A percentile compares a stretch with the other conserved stretches of the same genome.
Evolutionary conservation across 2,797 vertebrate species (phyloP).

Genomic region (Odontamblyopus rebecca): DNA sequence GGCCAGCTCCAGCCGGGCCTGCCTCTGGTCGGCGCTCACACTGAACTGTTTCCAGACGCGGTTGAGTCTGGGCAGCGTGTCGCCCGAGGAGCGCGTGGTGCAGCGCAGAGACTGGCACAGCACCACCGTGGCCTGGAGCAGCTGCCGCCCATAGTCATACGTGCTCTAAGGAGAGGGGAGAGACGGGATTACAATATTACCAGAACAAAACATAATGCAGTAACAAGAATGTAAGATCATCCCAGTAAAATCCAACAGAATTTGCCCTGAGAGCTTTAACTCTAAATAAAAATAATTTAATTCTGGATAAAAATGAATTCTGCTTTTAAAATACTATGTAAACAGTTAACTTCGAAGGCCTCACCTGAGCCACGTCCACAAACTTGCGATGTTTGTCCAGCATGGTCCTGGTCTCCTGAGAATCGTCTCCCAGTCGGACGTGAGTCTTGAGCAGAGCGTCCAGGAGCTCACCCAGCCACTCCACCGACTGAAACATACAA

Average conservation of each 20-base stretch:
- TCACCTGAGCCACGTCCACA: slow-evolving; percentile 97
- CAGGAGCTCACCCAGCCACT: slow-evolving; percentile 94
- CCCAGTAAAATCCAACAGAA: too few relatives aligned
- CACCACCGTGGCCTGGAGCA: slow-evolving; percentile 96
- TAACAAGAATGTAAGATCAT: too few relatives aligned
- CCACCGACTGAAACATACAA: slow-evolving; percentile 82
- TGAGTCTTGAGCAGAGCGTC: slow-evolving; percentile 97
- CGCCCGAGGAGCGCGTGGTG: slow-evolving; percentile 92
- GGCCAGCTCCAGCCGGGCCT: slow-evolving; percentile 89
- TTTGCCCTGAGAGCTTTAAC: too few relatives aligned
- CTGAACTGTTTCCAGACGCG: slow-evolving; percentile 98
- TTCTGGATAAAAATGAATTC: too few relatives aligned
- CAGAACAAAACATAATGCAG: too few relatives aligned
- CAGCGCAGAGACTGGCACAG: slow-evolving; percentile 96
- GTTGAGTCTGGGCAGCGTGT: slow-evolving; percentile 94
- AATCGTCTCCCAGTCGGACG: slow-evolving; percentile 88
- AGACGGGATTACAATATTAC: not conserved
- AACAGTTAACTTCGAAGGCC: not conserved
- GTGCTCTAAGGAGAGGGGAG: slow-evolving; percentile 82
- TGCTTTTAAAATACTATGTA: too few relatives aligned
- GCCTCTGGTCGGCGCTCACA: slow-evolving; percentile 89
- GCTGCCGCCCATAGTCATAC: slow-evolving; percentile 95
- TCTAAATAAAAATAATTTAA: too few relatives aligned
- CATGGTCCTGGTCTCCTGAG: slow-evolving; percentile 92
- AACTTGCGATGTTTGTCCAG: slow-evolving; percentile 98